Evolutionary conservation across 2,113 vertebrate genomes (phyloP).

Genomic region (Alligator mississippiensis): DNA sequence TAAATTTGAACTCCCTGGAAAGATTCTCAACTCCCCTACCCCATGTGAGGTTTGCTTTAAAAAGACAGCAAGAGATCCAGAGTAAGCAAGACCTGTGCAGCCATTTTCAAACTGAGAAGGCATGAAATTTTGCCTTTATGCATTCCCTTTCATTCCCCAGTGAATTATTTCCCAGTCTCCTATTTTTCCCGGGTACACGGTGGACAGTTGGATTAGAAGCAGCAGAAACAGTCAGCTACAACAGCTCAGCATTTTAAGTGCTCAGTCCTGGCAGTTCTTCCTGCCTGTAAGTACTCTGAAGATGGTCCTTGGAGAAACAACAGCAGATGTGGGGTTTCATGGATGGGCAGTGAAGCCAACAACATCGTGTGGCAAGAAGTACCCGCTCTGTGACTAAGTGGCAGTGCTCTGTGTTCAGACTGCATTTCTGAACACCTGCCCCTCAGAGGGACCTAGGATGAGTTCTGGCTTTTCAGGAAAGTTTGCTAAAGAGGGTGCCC

Average conservation of each 20-base stretch:
- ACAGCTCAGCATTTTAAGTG: background rate
- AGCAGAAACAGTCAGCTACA: background rate
- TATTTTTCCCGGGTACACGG: too few species aligned
- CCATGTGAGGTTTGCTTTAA: background rate
- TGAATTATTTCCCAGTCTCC: background rate
- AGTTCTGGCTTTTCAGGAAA: background rate
- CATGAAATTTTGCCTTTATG: background rate
- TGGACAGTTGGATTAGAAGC: background rate
- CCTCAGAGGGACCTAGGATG: background rate
- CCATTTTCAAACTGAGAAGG: background rate
- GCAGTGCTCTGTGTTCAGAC: background rate
- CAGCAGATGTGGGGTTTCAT: background rate
- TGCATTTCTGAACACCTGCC: background rate
- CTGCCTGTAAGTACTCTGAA: background rate
- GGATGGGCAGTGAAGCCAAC: background rate
- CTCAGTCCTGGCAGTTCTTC: background rate
- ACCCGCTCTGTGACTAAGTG: background rate
- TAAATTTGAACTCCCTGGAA: background rate
- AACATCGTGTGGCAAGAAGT: background rate
- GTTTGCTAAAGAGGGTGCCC: background rate
- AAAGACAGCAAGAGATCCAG: background rate
- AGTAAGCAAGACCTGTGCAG: background rate
- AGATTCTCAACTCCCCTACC: background rate
- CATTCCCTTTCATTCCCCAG: background rate
- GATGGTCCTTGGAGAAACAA: background rate